These are phyloP conservation scores for Theristus sp. DNA, from an alignment of 2,888 invertebrate species.

Conservation along the genomic window DNA sequence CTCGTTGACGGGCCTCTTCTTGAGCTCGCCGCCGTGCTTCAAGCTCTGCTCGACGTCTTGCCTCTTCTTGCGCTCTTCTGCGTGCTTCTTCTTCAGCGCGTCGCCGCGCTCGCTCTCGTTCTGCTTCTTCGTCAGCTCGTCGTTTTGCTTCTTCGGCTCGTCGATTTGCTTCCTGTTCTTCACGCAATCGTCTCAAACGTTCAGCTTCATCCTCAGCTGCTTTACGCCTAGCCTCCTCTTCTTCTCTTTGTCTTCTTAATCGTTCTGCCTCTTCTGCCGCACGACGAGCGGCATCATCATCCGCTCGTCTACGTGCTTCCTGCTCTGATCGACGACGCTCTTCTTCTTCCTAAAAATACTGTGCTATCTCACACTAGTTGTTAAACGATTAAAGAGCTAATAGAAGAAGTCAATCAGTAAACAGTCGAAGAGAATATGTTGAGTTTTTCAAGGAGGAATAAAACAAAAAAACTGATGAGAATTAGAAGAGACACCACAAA, in stretches of 20 bases:
- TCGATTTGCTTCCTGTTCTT: slow-evolving; percentile 11
- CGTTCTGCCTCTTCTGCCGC: slow-evolving; percentile 17
- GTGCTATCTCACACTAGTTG: no score
- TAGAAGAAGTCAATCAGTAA: no score
- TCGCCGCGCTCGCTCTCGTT: slow-evolving; percentile 19
- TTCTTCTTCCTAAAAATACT: slow-evolving; percentile 27
- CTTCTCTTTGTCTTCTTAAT: slow-evolving; percentile 14
- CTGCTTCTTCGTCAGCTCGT: slow-evolving; percentile 13
- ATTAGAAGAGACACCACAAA: no score
- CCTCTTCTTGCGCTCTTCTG: slow-evolving; percentile 18
- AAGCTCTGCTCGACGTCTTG: slow-evolving; percentile 10
- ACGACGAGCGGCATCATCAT: slow-evolving; percentile 18
- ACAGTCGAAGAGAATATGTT: no score
- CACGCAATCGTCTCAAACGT: slow-evolving; percentile 11
- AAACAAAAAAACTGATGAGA: no score
- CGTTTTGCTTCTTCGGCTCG: slow-evolving; percentile 3
- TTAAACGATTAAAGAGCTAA: no score
- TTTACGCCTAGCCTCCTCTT: slow-evolving; percentile 17
- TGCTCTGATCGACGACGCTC: slow-evolving; percentile 24
- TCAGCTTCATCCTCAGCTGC: slow-evolving; percentile 22
- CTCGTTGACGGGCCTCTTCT: slow-evolving; percentile 6
- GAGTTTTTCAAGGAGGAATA: no score
- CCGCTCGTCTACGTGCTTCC: slow-evolving; percentile 23
- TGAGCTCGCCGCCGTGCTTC: slow-evolving; percentile 5
- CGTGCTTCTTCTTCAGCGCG: slow-evolving; percentile 27